phyloP scores from a whole-genome alignment of 2,113 vertebrate species.

The Condylura cristata region DNA sequence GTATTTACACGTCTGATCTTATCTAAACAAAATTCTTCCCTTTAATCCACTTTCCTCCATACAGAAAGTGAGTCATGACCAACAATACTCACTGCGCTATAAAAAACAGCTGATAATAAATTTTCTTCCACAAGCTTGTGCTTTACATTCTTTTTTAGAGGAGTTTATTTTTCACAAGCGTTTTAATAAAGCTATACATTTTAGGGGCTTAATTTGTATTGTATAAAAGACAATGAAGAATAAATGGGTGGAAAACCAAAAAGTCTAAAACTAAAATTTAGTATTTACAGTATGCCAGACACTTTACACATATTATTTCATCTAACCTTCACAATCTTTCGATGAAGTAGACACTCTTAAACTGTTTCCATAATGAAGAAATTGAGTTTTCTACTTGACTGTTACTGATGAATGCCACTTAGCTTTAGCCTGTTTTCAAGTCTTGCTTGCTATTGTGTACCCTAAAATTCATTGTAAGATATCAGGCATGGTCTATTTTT shows the following conservation, averaged over 20 bases:
- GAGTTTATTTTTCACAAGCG: not conserved
- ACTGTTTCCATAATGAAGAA: not conserved
- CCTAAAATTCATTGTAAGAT: not conserved
- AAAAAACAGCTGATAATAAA: not conserved
- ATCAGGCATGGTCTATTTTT: not conserved
- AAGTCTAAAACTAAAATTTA: not conserved
- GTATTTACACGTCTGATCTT: not conserved
- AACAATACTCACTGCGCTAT: not conserved
- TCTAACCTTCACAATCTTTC: not conserved
- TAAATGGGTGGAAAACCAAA: not conserved
- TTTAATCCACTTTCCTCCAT: not conserved
- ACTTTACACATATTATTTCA: not conserved
- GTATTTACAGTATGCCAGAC: not conserved
- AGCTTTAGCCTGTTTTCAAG: not conserved
- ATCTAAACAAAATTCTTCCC: not conserved
- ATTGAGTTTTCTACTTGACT: not conserved
- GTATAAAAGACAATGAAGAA: not conserved
- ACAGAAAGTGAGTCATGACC: not conserved
- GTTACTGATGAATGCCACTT: not conserved
- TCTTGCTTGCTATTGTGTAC: not conserved
- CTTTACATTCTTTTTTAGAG: not conserved
- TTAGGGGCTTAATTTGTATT: not conserved
- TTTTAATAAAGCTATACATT: not conserved
- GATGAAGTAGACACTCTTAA: not conserved
- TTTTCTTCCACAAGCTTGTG: not conserved